A percentile compares a stretch with the other conserved stretches of the same genome.
Conservation (phyloP, 2,113 vertebrate genomes). For the Cheilinus undulatus region DNA sequence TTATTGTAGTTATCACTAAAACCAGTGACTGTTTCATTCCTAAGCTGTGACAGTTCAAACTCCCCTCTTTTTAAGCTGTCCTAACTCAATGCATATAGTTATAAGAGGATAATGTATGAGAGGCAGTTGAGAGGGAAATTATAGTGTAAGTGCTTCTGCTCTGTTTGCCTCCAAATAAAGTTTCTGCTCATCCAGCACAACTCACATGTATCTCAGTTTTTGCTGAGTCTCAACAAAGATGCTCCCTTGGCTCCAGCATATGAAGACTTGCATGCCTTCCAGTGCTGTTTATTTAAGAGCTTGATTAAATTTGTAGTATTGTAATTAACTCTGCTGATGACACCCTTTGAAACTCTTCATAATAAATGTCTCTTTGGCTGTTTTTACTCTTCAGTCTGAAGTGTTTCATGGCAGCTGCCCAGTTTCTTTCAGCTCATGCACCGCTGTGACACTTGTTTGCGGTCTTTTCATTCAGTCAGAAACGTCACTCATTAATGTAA, state of each 20-base stretch:
- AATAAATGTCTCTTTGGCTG: constrained; percentile 1
- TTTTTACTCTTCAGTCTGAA: constrained; percentile 12
- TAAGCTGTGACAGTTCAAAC: too few species aligned
- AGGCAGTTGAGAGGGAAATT: background rate
- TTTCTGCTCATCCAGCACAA: background rate
- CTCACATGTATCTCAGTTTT: background rate
- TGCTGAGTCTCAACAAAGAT: constrained; percentile 15
- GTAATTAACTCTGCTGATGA: constrained; percentile 51
- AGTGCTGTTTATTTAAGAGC: constrained; percentile 35
- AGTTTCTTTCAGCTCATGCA: constrained; percentile 6
- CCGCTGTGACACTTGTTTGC: constrained; percentile 12
- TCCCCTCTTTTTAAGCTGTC: background rate
- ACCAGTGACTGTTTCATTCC: too few species aligned
- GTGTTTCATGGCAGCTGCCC: constrained; percentile 12
- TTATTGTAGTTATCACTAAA: too few species aligned
- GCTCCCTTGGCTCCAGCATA: constrained; percentile 14
- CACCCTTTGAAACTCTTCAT: constrained; percentile 30
- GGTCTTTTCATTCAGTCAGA: constrained; percentile 3
- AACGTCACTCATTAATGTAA: constrained; percentile 5
- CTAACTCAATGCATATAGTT: background rate
- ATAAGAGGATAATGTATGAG: background rate
- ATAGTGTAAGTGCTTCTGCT: background rate
- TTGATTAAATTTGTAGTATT: constrained; percentile 39
- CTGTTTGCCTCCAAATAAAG: background rate
- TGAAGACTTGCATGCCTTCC: constrained; percentile 33